phyloP scores from a whole-genome alignment of 1,140 invertebrate species.

The Trachelipus rathkii region DNA sequence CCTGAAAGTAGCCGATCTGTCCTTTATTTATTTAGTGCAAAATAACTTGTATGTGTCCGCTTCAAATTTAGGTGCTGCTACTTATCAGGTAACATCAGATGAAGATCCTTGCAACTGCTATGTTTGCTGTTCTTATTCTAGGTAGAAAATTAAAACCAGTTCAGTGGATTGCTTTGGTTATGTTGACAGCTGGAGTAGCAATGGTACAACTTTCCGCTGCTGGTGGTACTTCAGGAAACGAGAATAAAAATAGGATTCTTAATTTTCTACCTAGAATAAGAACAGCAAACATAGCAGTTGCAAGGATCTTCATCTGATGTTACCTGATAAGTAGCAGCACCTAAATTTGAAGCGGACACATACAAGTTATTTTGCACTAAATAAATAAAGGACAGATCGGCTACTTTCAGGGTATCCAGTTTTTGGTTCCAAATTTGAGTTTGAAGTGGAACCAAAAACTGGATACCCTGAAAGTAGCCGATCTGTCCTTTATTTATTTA shows the following conservation, averaged over 20 bases:
- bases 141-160: constrained; percentile 66
- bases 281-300: too few relatives aligned
- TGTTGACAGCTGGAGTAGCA: constrained; percentile 47
- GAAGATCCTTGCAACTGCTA: constrained; percentile 95
- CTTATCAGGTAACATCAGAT: constrained; percentile 99
- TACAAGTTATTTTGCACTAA: too few relatives aligned
- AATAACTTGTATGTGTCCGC: constrained; percentile 97
- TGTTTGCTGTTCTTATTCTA: constrained; percentile 92
- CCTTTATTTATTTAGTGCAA: constrained; percentile 91
- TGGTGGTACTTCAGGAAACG: constrained; percentile 48
- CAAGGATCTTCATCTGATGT: too few relatives aligned
- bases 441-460: too few relatives aligned
- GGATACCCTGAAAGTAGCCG: too few relatives aligned
- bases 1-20: constrained; percentile 80
- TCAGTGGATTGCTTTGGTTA: constrained; percentile 51
- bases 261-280: too few relatives aligned
- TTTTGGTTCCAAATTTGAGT: too few relatives aligned
- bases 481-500: too few relatives aligned
- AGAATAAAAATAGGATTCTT: constrained; percentile 67
- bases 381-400: too few relatives aligned
- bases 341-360: too few relatives aligned
- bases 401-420: too few relatives aligned
- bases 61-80: constrained; percentile 96
- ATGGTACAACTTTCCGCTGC: constrained; percentile 68
- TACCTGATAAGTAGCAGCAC: too few relatives aligned